Evolutionary conservation across 2,113 vertebrate genomes (phyloP).

Genomic region (Eulemur rufifrons): DNA sequence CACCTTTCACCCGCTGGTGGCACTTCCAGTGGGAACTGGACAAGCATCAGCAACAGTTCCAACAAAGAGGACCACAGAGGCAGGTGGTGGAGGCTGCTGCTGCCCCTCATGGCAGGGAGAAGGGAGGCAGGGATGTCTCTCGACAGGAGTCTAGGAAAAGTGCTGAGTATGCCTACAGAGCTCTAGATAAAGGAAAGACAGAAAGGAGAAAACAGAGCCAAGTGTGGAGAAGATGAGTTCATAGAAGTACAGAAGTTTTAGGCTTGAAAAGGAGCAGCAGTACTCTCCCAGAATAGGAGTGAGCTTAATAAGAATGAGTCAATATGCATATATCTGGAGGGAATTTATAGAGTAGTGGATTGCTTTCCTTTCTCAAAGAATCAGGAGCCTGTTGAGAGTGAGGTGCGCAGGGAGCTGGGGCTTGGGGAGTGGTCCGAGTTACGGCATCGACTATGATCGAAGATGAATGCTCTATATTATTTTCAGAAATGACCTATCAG

Average conservation of each 20-base stretch:
- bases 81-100: not conserved
- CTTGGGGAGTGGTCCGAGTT: accelerated
- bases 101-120: not conserved
- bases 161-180: not conserved
- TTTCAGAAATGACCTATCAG: conserved; percentile 33
- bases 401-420: accelerated
- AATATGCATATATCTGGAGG: not conserved
- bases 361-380: not conserved
- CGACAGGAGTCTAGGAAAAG: not conserved
- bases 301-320: not conserved
- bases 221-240: not conserved
- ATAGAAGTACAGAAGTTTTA: not conserved
- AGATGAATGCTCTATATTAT: not conserved
- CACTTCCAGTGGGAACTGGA: not conserved
- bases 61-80: not conserved
- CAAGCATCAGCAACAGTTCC: not conserved
- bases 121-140: not conserved
- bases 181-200: not conserved
- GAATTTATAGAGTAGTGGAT: no score
- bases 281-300: not conserved
- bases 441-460: not conserved
- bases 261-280: not conserved
- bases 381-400: not conserved
- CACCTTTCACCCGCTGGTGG: not conserved
- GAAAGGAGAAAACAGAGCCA: not conserved